Evolutionary conservation across 2,113 vertebrate genomes (phyloP), one percentile per base, ranked within the genome.

Genomic region (Dicerorhinus sumatrensis): DNA sequence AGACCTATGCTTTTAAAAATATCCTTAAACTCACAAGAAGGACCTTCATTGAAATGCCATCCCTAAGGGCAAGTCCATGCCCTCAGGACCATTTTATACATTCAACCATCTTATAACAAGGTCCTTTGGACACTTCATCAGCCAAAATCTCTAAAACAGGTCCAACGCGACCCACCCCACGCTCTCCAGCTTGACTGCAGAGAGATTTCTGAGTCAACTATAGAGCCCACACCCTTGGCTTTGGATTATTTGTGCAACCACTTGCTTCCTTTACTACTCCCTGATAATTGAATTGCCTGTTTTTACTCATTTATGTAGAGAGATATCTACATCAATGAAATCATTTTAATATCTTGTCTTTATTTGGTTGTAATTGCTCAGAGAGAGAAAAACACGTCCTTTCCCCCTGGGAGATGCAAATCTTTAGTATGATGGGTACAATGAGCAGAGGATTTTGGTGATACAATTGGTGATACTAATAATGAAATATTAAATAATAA

Each of bases 281-380:
- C 48, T 67, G 75, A 80, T 76, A 73, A 96, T 21, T 85, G 92
- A 89, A 89, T 58, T 84, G 80, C 82, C 87, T 76, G 46, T 54
- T 86, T 97, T 91, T 36, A 93, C 79, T 85, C 62, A 72, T 76
- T 93, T 81, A 46, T 56, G 54, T 33, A 86, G 29, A 72, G 63
- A 18, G 16, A 79, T 83, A 80, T 6, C 91, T 75, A 83, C 67
- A 86, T 81, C 95, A 95, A 89, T 17, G 82, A 86, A 93, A 93
- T 89, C 82, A 56, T 84, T 87, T 93, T 89, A 73, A 91, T 70
- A 92, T 70, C 29, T 75, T 76, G 67, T 82, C 91, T 86, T 89
- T 93, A 93, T 93, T 93, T 76, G 82, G 92, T 39, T 87, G 33
- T 83, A 84, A 95, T 87, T 93, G 86, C 89, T 96, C 27, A 72